Evolutionary conservation across 92 coral and sea anemone species (phyloP), one percentile per base, ranked within the genome.

Genomic region (Muricea muricata): DNA sequence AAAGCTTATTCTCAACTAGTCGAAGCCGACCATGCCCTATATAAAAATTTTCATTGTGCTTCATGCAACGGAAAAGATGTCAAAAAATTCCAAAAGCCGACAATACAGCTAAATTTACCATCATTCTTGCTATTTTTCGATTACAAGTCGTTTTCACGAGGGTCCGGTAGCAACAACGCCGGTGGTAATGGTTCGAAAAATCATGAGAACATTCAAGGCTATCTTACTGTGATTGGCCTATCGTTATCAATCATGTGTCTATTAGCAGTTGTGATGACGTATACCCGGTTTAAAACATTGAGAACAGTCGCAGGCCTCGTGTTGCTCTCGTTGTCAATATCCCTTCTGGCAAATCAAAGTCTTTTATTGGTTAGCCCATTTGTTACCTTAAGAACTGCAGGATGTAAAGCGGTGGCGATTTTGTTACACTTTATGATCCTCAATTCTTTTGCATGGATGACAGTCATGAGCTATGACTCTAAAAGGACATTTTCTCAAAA

Each of bases 1-100:
- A 47, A 75, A 48, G 34, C 58, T 7, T 75, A 75, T 58, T 46
- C 56, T 35, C 35, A 48, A 75, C n/a, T 48, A 2, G 45, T 75
- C 4, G 29, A 48, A 11, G 32, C 20, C 25, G 65, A 26, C 56
- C 45, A 20, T n/a, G 56, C 13, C 1, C 2, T 20, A 1, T 75
- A 47, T 40, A 75, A 75, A 21, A 75, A 75, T 37, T 75, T 75
- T 58, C 80, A 75, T 28, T 75, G 80, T 31, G 80, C 65, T 11
- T 20, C 55, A 12, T 75, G 80, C 23, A 25, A 75, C 41, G 80
- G 80, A 7, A 25, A 46, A 7, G 10, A 3, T 41, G 39, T 30
- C 18, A 48, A 8, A 0, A 21, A 47, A 26, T 25, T 75, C 55
- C 7, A 47, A 25, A 47, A 12, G 7, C 65, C 80, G 25, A 37